A percentile compares a stretch with the other conserved stretches of the same genome.
phyloP scores from a whole-genome alignment of 1,140 invertebrate genomes.

The Drosophila kurseongensis region DNA sequence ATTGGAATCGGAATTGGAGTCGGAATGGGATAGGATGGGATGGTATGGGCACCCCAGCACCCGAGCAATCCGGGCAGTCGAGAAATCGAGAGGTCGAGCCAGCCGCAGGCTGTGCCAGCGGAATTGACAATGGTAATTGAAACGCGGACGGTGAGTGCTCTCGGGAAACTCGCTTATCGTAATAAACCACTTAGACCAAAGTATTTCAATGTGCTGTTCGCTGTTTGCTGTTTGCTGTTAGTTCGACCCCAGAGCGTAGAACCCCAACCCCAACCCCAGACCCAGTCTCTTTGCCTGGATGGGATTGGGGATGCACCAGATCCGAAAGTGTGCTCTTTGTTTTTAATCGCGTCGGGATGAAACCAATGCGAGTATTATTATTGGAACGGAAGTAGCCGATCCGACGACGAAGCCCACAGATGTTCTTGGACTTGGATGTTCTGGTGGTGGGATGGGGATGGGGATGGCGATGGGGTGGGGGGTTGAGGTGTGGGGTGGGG shows the following conservation, averaged over 20 bases:
- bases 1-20: background rate
- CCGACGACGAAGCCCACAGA: slow-evolving; percentile 19
- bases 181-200: slow-evolving; percentile 72
- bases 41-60: background rate
- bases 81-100: background rate
- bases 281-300: background rate
- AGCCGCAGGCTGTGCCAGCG: slow-evolving; percentile 13
- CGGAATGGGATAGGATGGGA: background rate
- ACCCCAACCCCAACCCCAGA: too few species aligned
- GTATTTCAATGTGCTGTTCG: slow-evolving; percentile 34
- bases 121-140: slow-evolving; percentile 78
- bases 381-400: slow-evolving; percentile 63
- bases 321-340: slow-evolving; percentile 19
- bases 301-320: slow-evolving; percentile 6
- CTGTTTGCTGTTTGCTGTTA: background rate
- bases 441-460: slow-evolving; percentile 3
- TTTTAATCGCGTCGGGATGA: slow-evolving; percentile 75
- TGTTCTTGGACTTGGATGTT: slow-evolving; percentile 16
- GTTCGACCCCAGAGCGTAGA: background rate
- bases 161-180: slow-evolving; percentile 63
- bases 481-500: slow-evolving; percentile 17
- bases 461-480: background rate
- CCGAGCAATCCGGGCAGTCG: background rate
- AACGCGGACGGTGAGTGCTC: slow-evolving; percentile 65
- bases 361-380: slow-evolving; percentile 78